Evolutionary conservation across 2,797 vertebrate species (phyloP).

Genomic region (Spinibarbus caldwelli): DNA sequence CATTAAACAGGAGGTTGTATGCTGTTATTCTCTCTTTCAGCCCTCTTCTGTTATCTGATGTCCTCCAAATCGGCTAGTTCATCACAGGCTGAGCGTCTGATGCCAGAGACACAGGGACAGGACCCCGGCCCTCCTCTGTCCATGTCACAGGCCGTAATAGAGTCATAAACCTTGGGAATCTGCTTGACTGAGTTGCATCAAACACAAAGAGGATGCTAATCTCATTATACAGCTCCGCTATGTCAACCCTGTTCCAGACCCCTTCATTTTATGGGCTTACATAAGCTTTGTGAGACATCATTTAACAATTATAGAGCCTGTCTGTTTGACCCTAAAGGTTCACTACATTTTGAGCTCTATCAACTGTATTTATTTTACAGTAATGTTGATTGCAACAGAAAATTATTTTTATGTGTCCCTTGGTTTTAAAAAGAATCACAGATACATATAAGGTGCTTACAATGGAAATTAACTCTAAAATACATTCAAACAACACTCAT

Average conservation of each 20-base stretch:
- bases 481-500: neutral
- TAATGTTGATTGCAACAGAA: neutral
- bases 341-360: neutral
- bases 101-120: constrained; percentile 15
- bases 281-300: constrained; percentile 68
- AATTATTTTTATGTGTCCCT: neutral
- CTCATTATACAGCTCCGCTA: constrained; percentile 54
- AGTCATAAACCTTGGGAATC: constrained; percentile 58
- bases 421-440: neutral
- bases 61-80: constrained; percentile 40
- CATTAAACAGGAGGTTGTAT: constrained; percentile 17
- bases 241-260: constrained; percentile 34
- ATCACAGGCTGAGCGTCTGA: constrained; percentile 30
- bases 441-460: neutral
- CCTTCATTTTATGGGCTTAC: constrained; percentile 59
- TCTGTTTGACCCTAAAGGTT: constrained; percentile 69
- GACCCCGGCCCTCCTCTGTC: constrained; percentile 1
- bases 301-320: constrained; percentile 66
- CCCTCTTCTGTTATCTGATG: constrained; percentile 46
- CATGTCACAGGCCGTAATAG: constrained; percentile 46
- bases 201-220: constrained; percentile 61
- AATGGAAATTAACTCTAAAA: neutral
- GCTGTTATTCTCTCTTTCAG: constrained; percentile 22
- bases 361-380: neutral
- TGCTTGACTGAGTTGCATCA: constrained; percentile 67